phyloP scores from a whole-genome alignment of 2,888 invertebrate species.

The Tupiocoris notatus region DNA sequence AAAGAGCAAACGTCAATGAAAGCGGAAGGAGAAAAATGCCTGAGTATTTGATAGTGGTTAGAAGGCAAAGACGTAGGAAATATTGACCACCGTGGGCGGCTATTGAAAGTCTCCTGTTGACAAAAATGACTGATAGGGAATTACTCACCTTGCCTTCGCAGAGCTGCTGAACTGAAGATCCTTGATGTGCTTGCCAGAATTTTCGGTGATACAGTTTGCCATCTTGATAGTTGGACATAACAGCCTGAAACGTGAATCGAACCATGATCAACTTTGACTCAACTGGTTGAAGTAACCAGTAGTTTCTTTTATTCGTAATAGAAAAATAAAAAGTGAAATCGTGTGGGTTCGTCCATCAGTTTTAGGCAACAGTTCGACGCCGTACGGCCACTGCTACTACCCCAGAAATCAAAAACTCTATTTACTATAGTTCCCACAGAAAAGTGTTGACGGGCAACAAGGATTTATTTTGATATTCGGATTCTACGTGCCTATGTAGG shows the following conservation, averaged over 20 bases:
- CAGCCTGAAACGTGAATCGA: neutral
- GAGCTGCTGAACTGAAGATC: neutral
- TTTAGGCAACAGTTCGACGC: too few species aligned
- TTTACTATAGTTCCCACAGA: too few species aligned
- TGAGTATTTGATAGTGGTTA: neutral
- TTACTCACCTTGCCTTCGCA: slow-evolving; percentile 31
- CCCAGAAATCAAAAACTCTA: too few species aligned
- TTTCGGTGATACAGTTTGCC: slow-evolving; percentile 21
- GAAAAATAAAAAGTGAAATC: too few species aligned
- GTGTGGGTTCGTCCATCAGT: too few species aligned
- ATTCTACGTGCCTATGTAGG: too few species aligned
- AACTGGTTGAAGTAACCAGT: too few species aligned
- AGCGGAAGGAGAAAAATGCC: neutral
- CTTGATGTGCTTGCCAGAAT: slow-evolving; percentile 2
- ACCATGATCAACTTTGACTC: neutral
- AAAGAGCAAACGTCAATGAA: neutral
- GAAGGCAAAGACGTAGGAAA: neutral
- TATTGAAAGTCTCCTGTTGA: neutral
- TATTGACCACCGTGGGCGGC: neutral
- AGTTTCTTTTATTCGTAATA: too few species aligned
- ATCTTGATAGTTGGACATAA: slow-evolving; percentile 25
- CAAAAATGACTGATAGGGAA: neutral
- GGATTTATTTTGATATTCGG: too few species aligned
- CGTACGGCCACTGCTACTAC: too few species aligned
- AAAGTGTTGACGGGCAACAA: too few species aligned